Percentiles rank a stretch among this genome's conserved stretches.
Conservation (phyloP, 2,888 invertebrate genomes). For the Tuta absoluta region DNA sequence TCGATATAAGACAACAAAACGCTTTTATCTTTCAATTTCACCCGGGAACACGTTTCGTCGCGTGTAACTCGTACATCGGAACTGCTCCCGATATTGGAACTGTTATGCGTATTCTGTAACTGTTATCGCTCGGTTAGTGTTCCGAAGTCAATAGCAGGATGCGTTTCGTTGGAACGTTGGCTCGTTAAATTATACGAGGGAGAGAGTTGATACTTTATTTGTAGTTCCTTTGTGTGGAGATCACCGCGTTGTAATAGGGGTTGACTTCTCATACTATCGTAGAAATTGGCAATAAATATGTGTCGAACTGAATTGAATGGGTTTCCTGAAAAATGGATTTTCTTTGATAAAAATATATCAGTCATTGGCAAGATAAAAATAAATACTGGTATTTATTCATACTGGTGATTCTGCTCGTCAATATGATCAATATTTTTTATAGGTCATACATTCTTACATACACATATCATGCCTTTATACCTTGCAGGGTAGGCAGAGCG, state of each 20-base stretch:
- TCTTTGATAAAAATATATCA: not conserved
- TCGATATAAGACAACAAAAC: not conserved
- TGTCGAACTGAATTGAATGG: constrained; percentile 9
- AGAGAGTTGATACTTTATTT: constrained; percentile 27
- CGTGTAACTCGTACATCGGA: constrained; percentile 24
- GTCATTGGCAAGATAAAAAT: too few species aligned
- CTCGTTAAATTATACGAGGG: constrained; percentile 38
- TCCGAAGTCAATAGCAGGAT: constrained; percentile 44
- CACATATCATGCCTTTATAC: too few species aligned
- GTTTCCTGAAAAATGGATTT: not conserved
- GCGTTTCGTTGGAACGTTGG: constrained; percentile 20
- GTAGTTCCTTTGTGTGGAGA: constrained; percentile 7
- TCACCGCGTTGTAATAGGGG: constrained; percentile 16
- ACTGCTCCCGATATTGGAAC: constrained; percentile 38
- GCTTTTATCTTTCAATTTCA: constrained; percentile 21
- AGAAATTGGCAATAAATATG: constrained; percentile 8
- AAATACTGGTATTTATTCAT: too few species aligned
- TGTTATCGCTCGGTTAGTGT: constrained; percentile 52
- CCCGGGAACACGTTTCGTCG: constrained; percentile 7
- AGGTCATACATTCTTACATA: too few species aligned
- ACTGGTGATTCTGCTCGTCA: too few species aligned
- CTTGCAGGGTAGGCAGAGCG: too few species aligned
- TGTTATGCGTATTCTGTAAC: constrained; percentile 50
- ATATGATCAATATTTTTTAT: too few species aligned
- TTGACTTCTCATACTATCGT: constrained; percentile 20